phyloP scores from a whole-genome alignment of 2,888 invertebrate species.

The Synanthedon formicaeformis region DNA sequence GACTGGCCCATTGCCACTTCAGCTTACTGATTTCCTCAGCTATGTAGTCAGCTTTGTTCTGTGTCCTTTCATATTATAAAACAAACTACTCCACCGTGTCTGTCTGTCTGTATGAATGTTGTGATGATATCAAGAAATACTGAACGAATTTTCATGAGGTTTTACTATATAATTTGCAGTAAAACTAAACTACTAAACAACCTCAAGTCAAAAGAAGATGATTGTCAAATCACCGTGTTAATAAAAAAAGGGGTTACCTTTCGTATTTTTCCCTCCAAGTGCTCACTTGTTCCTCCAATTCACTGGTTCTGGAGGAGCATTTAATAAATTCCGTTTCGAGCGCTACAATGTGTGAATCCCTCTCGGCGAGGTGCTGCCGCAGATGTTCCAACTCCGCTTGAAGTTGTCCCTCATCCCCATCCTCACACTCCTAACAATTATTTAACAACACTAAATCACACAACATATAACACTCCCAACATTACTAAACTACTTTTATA shows the following conservation, averaged over 20 bases:
- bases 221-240: conserved; percentile 7
- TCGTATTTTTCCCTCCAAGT: conserved; percentile 95
- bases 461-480: too few species aligned
- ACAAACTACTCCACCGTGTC: too few species aligned
- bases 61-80: too few species aligned
- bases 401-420: conserved; percentile 73
- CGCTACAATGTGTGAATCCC: conserved; percentile 85
- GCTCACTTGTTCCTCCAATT: conserved; percentile 84
- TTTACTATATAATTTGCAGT: too few species aligned
- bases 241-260: conserved; percentile 56
- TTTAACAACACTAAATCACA: not conserved
- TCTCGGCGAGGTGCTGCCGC: conserved; percentile 83
- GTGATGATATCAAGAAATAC: too few species aligned
- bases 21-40: too few species aligned
- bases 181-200: too few species aligned
- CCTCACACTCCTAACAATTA: conserved; percentile 48
- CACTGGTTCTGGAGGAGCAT: conserved; percentile 81
- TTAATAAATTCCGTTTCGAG: conserved; percentile 89
- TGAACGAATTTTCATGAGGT: too few species aligned
- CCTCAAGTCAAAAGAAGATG: conserved; percentile 1
- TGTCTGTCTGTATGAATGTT: too few species aligned
- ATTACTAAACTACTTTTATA: too few species aligned
- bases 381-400: conserved; percentile 90
- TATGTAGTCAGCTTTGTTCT: too few species aligned
- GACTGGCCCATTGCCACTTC: too few species aligned